These are phyloP conservation scores for Rhagoletis pomonella DNA, from an alignment of 1,140 invertebrate genomes.

Conservation along the genomic window DNA sequence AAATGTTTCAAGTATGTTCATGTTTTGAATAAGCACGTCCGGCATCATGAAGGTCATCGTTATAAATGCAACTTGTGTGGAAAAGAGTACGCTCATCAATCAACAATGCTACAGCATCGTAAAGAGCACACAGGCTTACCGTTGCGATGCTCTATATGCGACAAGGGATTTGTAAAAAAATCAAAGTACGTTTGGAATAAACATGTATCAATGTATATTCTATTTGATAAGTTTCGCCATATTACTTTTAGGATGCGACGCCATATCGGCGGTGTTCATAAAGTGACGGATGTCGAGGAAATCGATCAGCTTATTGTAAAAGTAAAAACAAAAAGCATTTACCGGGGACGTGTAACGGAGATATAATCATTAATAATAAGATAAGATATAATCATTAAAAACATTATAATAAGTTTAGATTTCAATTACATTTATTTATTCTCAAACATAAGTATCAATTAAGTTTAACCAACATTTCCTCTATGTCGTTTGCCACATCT, in stretches of 20 bases:
- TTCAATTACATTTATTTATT: neutral
- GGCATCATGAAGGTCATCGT: neutral
- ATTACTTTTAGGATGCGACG: neutral
- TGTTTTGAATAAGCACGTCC: slow-evolving; percentile 26
- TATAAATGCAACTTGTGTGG: neutral
- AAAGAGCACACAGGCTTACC: slow-evolving; percentile 32
- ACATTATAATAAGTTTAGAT: no score
- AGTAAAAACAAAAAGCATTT: slow-evolving; percentile 41
- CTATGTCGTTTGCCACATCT: neutral
- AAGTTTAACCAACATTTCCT: neutral
- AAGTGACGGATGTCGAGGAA: slow-evolving; percentile 5
- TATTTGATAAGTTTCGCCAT: neutral
- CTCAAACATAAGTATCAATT: neutral
- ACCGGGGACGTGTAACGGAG: neutral
- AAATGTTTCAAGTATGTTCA: neutral
- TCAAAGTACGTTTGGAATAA: slow-evolving; percentile 12
- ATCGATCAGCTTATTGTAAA: slow-evolving; percentile 29
- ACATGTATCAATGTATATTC: neutral
- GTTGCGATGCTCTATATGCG: slow-evolving; percentile 4
- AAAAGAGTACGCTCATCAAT: slow-evolving; percentile 24
- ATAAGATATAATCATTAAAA: no score
- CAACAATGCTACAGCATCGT: slow-evolving; percentile 9
- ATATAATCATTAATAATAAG: neutral
- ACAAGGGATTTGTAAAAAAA: slow-evolving; percentile 24
- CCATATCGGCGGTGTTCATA: slow-evolving; percentile 9